Percentiles rank a stretch among this genome's conserved stretches.
These are phyloP conservation scores for Hoplostethus atlanticus DNA, from an alignment of 2,797 vertebrate species.

Conservation along the genomic window DNA sequence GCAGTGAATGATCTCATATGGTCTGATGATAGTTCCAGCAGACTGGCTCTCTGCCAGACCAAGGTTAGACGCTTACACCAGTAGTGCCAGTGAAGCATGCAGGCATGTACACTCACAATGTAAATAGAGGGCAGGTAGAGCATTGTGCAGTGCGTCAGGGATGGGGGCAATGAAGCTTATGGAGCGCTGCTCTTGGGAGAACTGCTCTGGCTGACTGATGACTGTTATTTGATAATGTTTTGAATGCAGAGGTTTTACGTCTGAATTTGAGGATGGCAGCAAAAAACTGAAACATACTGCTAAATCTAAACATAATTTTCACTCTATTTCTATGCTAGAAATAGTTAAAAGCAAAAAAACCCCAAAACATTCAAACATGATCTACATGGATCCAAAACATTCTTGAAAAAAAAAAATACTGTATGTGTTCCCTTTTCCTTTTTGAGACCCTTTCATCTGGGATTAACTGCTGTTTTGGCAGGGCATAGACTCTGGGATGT, in stretches of 20 bases:
- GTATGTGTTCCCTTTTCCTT: conserved; percentile 8
- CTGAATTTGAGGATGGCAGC: not conserved
- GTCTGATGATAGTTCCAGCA: conserved; percentile 63
- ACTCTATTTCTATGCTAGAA: too few species aligned
- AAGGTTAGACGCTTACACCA: conserved; percentile 30
- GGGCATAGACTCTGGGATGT: conserved; percentile 91
- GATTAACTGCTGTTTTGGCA: conserved; percentile 74
- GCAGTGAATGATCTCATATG: conserved; percentile 77
- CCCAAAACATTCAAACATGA: not conserved
- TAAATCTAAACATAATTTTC: not conserved
- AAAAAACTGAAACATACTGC: not conserved
- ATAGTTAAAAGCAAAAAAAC: too few species aligned
- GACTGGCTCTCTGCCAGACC: conserved; percentile 58
- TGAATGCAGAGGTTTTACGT: not conserved
- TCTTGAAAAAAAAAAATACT: not conserved
- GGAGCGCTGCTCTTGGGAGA: not conserved
- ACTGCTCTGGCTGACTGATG: not conserved
- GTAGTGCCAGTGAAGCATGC: conserved; percentile 54
- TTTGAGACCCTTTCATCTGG: conserved; percentile 11
- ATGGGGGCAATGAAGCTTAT: conserved; percentile 17
- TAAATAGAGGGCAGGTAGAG: conserved; percentile 52
- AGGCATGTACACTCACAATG: conserved; percentile 48
- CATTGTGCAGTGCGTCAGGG: conserved; percentile 5
- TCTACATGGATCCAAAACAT: not conserved
- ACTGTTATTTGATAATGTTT: not conserved